Evolutionary conservation across 2,797 vertebrate species (phyloP), one percentile per base, ranked within the genome.

Genomic region (Hyperoplus immaculatus): DNA sequence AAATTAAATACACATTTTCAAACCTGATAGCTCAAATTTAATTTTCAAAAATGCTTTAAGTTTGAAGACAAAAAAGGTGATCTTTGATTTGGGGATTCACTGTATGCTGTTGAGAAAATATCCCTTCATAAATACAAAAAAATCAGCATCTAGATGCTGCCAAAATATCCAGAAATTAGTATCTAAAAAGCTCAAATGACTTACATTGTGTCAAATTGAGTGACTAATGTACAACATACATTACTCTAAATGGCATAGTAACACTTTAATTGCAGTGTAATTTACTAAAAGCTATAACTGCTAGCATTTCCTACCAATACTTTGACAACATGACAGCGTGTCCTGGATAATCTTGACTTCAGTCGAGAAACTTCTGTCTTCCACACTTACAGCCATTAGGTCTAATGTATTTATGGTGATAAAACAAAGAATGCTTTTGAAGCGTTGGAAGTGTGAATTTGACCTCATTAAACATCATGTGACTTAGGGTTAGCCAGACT

Each of bases 401-500:
- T 29, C 0, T 3, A 7, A 2, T 0, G 0, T 9, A 0, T 12
- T 13, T 36, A 18, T 64, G 6, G 6, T 41, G n/a, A 72, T 15
- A 47, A 8, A 75, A 62, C 38, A 72, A 51, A 50, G 38, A 41
- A 2, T 36, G 43, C 45, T 51, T 75, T 42, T 75, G 3, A 57
- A 46, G 41, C 56, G 8, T 4, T 7, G 7, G 65, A 49, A 68
- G 8, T 29, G 51, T 39, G 2, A 7, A 68, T 39, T 5, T 74
- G 42, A 55, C 57, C 13, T 51, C n/a, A 50, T 54, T 42, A 68
- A 78, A 60, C 65, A 83, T 89, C 82, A 88, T 78, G 85, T 89
- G 87, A 88, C 80, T 46, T 50, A 21, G 13, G 66, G 64, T 63
- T 82, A 39, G 9, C n/a, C 51, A 47, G 58, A 75, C 50, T 83